Evolutionary conservation across 2,888 invertebrate species (phyloP).

Genomic region (Aleiodes leptofemur): DNA sequence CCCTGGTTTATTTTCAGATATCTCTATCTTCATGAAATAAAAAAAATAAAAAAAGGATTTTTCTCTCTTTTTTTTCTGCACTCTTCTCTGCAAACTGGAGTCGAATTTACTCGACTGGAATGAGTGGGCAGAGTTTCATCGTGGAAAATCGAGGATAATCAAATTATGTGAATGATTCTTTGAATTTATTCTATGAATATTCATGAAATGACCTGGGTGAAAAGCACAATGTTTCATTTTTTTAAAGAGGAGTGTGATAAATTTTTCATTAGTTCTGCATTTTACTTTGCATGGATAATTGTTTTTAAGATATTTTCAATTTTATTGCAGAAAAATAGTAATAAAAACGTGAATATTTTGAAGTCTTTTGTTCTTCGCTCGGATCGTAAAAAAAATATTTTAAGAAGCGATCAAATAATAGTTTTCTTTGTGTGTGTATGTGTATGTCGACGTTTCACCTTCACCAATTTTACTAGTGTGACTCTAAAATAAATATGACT

Average conservation of each 20-base stretch:
- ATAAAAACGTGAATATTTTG: background rate
- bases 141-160: slow-evolving; percentile 4
- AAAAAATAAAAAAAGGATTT: slow-evolving; percentile 1
- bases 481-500: slow-evolving; percentile 18
- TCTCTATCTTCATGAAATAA: slow-evolving; percentile 9
- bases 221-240: slow-evolving; percentile 23
- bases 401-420: background rate
- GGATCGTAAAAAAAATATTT: background rate
- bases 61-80: too few relatives aligned
- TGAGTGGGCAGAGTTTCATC: too few relatives aligned
- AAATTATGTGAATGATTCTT: slow-evolving; percentile 22
- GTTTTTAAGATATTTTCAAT: background rate
- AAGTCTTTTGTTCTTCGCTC: background rate
- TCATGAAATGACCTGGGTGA: slow-evolving; percentile 12
- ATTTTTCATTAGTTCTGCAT: background rate
- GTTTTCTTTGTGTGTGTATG: background rate
- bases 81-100: background rate
- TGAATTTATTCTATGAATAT: slow-evolving; percentile 23
- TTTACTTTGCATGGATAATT: too few relatives aligned
- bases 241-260: background rate
- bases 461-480: background rate
- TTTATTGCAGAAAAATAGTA: background rate
- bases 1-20: slow-evolving; percentile 7
- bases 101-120: slow-evolving; percentile 8
- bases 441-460: background rate